Evolutionary conservation across 1,140 invertebrate species (phyloP).

Genomic region (Aphaenogaster rudis): DNA sequence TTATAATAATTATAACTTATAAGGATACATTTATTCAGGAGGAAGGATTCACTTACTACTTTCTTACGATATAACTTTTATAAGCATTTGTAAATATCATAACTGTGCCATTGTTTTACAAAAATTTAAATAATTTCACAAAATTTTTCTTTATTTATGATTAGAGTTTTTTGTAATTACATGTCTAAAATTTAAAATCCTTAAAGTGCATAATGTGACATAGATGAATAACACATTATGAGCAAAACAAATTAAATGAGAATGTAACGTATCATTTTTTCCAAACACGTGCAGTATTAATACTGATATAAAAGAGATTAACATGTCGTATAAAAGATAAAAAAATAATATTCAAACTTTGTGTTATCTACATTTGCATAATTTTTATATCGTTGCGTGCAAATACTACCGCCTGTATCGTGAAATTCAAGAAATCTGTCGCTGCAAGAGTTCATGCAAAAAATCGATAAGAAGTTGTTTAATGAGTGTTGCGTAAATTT

Average conservation of each 20-base stretch:
- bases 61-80: neutral
- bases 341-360: neutral
- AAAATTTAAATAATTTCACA: neutral
- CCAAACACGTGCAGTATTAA: neutral
- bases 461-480: slow-evolving; percentile 31
- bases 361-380: slow-evolving; percentile 12
- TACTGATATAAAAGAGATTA: neutral
- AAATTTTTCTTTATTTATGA: neutral
- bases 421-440: slow-evolving; percentile 1
- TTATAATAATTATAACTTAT: neutral
- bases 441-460: neutral
- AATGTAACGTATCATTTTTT: neutral
- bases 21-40: neutral
- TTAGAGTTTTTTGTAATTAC: neutral
- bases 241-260: neutral
- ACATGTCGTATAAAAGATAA: neutral
- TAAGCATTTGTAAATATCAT: neutral
- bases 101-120: neutral
- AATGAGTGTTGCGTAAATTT: slow-evolving; percentile 32
- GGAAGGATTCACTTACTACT: neutral
- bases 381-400: neutral
- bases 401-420: neutral
- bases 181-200: neutral
- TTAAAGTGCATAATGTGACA: neutral
- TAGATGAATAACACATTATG: neutral